Percentiles rank a stretch among this genome's conserved stretches.
These are phyloP conservation scores for Artemia franciscana DNA, from an alignment of 1,140 invertebrate species.

Conservation along the genomic window DNA sequence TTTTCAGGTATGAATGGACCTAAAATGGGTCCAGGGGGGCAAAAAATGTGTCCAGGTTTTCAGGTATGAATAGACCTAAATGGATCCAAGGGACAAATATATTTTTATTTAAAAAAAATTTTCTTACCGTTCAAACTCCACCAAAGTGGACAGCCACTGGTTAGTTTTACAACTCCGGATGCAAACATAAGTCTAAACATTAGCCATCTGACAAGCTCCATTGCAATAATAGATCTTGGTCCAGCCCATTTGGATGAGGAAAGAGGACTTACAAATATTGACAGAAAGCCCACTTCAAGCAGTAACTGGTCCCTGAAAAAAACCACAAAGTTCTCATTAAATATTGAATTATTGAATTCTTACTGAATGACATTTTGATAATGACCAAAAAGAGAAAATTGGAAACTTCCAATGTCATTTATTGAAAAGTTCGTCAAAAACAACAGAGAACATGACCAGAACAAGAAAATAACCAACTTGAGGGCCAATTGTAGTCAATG, in stretches of 20 bases:
- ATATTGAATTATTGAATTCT: slow-evolving; percentile 2
- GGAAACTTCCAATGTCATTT: no score
- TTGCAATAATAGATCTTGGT: slow-evolving; percentile 30
- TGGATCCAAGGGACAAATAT: no score
- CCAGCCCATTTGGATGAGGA: slow-evolving; percentile 15
- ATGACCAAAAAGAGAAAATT: no score
- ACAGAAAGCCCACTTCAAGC: slow-evolving; percentile 50
- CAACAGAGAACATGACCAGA: no score
- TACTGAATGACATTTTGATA: no score
- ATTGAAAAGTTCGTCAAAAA: no score
- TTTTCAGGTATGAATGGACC: no score
- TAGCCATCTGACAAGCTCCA: slow-evolving; percentile 53
- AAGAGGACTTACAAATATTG: slow-evolving; percentile 39
- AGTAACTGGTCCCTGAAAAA: slow-evolving; percentile 44
- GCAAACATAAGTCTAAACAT: slow-evolving; percentile 53
- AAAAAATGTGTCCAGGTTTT: no score
- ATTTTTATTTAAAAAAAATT: slow-evolving; percentile 1
- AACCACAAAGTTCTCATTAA: slow-evolving; percentile 3
- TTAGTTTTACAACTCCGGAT: slow-evolving; percentile 46
- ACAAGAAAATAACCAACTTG: no score
- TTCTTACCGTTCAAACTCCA: slow-evolving; percentile 48
- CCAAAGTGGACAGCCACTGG: slow-evolving; percentile 50
- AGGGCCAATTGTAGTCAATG: no score
- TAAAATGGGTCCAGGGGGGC: no score
- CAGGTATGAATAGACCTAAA: no score